Conservation (phyloP, 2,888 invertebrate genomes). For the Eilema sororculum region DNA sequence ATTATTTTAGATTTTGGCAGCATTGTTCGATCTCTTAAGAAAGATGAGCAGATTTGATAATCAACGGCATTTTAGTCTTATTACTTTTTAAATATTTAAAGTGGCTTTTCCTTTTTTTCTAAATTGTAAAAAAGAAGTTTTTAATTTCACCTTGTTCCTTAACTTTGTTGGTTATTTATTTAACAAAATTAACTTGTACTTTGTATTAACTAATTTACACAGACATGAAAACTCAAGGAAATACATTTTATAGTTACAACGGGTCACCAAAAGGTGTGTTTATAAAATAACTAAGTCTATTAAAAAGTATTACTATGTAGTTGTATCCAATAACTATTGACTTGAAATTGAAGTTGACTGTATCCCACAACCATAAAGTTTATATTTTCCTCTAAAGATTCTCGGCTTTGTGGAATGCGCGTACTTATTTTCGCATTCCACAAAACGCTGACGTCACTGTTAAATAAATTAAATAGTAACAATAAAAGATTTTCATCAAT, state of each 20-base stretch:
- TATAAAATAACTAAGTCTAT: background rate
- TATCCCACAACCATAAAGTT: background rate
- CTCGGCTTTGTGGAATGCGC: background rate
- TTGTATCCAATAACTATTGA: background rate
- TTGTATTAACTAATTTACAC: no score
- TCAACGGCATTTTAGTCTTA: background rate
- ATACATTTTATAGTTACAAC: background rate
- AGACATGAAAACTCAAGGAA: background rate
- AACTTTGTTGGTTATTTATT: no score
- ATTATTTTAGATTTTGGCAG: conserved; percentile 24
- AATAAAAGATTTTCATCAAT: background rate
- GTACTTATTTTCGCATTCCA: background rate
- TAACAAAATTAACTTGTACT: no score
- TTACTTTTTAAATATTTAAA: conserved; percentile 14
- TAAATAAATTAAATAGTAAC: background rate
- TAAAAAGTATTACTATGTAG: no score
- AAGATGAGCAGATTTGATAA: conserved; percentile 10
- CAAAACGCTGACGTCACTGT: background rate
- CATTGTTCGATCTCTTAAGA: conserved; percentile 8
- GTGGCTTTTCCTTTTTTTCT: background rate
- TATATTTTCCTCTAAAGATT: background rate
- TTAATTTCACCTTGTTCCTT: no score
- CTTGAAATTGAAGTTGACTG: background rate
- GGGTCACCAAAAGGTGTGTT: background rate
- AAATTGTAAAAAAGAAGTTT: no score